These are phyloP conservation scores for Tetrao urogallus DNA, from an alignment of 2,113 vertebrate genomes.

Conservation along the genomic window DNA sequence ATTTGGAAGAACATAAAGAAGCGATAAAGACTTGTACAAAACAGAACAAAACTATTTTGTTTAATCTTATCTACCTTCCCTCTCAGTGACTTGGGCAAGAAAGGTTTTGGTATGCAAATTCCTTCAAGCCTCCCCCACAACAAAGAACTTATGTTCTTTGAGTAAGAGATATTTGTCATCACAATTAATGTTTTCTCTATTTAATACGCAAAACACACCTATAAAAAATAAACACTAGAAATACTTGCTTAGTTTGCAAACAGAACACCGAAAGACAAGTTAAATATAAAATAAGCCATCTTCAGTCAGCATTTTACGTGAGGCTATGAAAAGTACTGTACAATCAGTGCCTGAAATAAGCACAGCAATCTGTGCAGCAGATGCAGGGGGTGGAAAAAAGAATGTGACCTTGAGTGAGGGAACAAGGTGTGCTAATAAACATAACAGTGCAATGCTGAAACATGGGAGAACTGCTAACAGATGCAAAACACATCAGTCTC, in stretches of 20 bases:
- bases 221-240: not conserved
- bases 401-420: slow-evolving; percentile 47
- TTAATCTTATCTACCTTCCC: not conserved
- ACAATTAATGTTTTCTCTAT: not conserved
- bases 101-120: fast-evolving
- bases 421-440: slow-evolving; percentile 64
- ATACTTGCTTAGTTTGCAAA: not conserved
- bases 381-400: slow-evolving; percentile 25
- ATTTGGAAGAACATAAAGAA: not conserved
- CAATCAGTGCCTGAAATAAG: not conserved
- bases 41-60: not conserved
- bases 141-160: not conserved
- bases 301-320: not conserved
- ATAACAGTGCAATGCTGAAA: not conserved
- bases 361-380: not conserved
- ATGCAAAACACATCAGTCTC: not conserved
- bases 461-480: not conserved
- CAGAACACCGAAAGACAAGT: not conserved
- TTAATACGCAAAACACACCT: not conserved
- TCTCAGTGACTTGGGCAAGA: not conserved
- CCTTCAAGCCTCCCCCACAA: not conserved
- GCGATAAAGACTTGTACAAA: not conserved
- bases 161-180: not conserved
- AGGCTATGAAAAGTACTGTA: not conserved
- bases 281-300: not conserved